A percentile compares a stretch with the other conserved stretches of the same genome.
phyloP scores from a whole-genome alignment of 2,888 invertebrate species.

The Willowsia nigromaculata region DNA sequence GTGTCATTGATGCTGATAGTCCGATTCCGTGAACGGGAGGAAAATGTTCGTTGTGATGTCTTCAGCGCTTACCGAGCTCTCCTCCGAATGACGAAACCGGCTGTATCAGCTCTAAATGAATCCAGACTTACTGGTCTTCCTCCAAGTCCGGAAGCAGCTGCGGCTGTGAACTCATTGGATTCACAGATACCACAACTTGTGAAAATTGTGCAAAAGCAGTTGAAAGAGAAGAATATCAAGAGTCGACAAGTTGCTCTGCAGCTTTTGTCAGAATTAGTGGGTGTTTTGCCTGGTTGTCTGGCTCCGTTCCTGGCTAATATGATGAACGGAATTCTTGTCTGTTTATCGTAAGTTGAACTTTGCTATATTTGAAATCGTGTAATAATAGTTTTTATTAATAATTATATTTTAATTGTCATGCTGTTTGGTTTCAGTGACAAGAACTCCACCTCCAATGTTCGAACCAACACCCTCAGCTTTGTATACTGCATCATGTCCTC shows the following conservation, averaged over 20 bases:
- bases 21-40: slow-evolving; percentile 90
- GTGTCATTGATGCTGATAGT: slow-evolving; percentile 87
- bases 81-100: slow-evolving; percentile 92
- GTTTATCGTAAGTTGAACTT: slow-evolving; percentile 83
- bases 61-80: slow-evolving; percentile 97
- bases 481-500: slow-evolving; percentile 90
- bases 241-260: slow-evolving; percentile 95
- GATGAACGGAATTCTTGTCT: slow-evolving; percentile 84
- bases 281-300: slow-evolving; percentile 86
- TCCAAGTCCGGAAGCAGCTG: slow-evolving; percentile 86
- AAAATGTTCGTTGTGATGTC: slow-evolving; percentile 99
- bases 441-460: slow-evolving; percentile 97
- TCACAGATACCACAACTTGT: slow-evolving; percentile 78
- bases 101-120: slow-evolving; percentile 81
- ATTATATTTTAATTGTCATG: not conserved
- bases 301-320: slow-evolving; percentile 77
- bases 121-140: slow-evolving; percentile 87
- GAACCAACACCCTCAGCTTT: slow-evolving; percentile 97
- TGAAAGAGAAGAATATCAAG: slow-evolving; percentile 92
- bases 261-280: slow-evolving; percentile 92
- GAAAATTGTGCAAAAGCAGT: slow-evolving; percentile 91
- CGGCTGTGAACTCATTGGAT: slow-evolving; percentile 79
- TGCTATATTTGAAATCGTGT: not conserved
- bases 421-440: slow-evolving; percentile 85
- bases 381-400: not conserved